These are phyloP conservation scores for Trichonephila clavata DNA, from an alignment of 1,140 invertebrate species.

Conservation along the genomic window DNA sequence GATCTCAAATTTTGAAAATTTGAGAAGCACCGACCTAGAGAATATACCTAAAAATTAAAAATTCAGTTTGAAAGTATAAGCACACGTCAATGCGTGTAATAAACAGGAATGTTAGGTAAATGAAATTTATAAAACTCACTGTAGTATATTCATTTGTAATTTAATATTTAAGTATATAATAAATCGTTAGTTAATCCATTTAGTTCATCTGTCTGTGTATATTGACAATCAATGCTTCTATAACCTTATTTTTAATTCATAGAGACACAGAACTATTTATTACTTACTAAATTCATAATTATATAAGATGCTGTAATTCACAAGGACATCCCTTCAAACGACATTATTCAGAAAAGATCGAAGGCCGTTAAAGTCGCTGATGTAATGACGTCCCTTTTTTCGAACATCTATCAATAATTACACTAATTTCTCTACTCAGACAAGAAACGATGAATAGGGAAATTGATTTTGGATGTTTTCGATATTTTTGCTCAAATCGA, in stretches of 20 bases:
- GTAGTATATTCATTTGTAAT: too few species aligned
- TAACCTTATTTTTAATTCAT: background rate
- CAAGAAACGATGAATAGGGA: background rate
- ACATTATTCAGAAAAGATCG: background rate
- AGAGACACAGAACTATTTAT: background rate
- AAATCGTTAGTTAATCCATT: too few species aligned
- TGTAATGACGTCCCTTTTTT: background rate
- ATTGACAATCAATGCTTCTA: too few species aligned
- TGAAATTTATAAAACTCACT: too few species aligned
- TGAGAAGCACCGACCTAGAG: too few species aligned
- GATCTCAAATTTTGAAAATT: too few species aligned
- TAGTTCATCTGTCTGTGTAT: too few species aligned
- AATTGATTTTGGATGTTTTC: slow-evolving; percentile 11
- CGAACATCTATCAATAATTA: slow-evolving; percentile 3
- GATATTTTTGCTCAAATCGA: background rate
- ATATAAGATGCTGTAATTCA: background rate
- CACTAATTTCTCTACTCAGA: background rate
- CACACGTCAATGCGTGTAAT: too few species aligned
- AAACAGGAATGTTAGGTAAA: too few species aligned
- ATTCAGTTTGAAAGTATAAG: too few species aligned
- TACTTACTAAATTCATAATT: background rate
- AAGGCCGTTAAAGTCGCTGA: background rate
- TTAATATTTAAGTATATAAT: too few species aligned
- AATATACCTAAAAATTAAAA: too few species aligned
- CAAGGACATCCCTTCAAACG: background rate